Conservation (phyloP, 2,888 invertebrate species). For the Chaetoderma sp. region DNA sequence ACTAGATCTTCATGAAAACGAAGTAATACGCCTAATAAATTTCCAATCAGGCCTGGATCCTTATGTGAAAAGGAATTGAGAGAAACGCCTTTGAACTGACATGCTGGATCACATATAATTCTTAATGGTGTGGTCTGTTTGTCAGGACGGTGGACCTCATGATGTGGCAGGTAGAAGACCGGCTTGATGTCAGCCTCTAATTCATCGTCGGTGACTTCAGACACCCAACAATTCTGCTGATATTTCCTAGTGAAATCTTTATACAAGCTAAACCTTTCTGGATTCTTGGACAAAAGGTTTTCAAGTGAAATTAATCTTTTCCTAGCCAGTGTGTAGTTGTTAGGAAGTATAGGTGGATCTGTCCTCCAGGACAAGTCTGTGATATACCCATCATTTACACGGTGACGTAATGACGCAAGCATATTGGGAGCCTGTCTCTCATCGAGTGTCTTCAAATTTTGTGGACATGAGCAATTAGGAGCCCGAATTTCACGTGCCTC, state of each 20-base stretch:
- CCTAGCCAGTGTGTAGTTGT: not conserved
- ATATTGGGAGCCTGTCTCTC: not conserved
- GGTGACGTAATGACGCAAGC: not conserved
- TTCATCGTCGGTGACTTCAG: not conserved
- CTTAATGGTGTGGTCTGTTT: conserved; percentile 8
- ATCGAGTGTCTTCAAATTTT: not conserved
- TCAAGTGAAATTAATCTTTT: not conserved
- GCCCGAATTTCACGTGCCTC: not conserved
- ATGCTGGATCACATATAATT: conserved; percentile 19
- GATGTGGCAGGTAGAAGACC: conserved; percentile 6
- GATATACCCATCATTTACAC: not conserved
- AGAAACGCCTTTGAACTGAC: not conserved
- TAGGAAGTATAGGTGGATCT: not conserved
- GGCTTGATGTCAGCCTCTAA: not conserved
- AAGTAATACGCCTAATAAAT: not conserved
- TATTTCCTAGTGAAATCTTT: not conserved
- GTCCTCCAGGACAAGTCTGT: conserved; percentile 7
- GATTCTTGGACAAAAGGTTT: not conserved
- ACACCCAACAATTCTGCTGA: not conserved
- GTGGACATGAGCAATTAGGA: not conserved
- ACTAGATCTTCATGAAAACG: too few species aligned
- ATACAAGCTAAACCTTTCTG: not conserved
- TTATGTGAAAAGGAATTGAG: not conserved
- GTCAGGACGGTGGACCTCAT: conserved; percentile 19
- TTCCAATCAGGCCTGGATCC: not conserved